Base-by-base conservation (phyloP, 2,113 vertebrate species). In the Sander vitreus region DNA sequence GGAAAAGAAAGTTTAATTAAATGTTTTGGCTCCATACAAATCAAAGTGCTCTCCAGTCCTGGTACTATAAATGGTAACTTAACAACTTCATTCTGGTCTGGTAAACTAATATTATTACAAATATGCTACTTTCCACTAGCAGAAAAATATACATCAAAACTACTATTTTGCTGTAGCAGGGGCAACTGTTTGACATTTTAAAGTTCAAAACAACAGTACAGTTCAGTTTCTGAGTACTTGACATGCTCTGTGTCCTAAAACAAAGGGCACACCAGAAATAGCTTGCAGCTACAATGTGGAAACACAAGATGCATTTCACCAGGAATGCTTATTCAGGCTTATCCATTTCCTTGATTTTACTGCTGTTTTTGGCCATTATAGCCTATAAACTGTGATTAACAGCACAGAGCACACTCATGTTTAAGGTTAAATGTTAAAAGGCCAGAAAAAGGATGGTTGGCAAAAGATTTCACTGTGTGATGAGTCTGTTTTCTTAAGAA, bases 401-500 rank as follows among this genome's bases (percentile, higher is more conserved):
- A 53, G 50, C 18, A 47, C 18, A 23, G 27, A 53, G 66, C 53
- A 33, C 16, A n/a, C 11, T 80, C 30, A 0, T 16, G 19, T 23
- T 21, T 14, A 51, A 60, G 36, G 14, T 30, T 21, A 4, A 53
- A 60, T 50, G 13, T 51, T 30, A 13, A 33, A 33, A 55, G 21
- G 58, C 27, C 5, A 21, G 14, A n/a, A 63, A 66, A 15, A 58
- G 57, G 59, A 30, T 18, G 36, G 30, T 36, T 4, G 8, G 19
- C 16, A 27, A 39, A 65, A 6, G 8, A 55, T n/a, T 30, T 51
- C 15, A 53, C 30, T 51, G 57, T 51, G 57, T 39, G 58, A 70
- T 50, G 71, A 68, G 54, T 73, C 30, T 6, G 47, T 54, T 68
- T 51, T 62, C 55, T 50, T 43, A 13, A 43, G 47, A 68, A 6